phyloP scores from a whole-genome alignment of 2,888 invertebrate genomes.

The Lysandra bellargus region DNA sequence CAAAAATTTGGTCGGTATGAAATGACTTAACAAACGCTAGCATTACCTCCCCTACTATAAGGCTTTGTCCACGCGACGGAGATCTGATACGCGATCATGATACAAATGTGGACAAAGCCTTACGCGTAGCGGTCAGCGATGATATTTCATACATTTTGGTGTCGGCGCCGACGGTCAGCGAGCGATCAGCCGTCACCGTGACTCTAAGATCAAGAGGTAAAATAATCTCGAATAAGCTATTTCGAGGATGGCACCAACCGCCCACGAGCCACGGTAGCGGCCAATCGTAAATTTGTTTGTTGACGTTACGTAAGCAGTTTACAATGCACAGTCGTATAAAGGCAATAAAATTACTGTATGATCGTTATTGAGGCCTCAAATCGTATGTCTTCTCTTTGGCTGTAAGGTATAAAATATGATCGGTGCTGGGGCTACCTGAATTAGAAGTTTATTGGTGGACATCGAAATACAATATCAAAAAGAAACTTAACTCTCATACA shows the following conservation, averaged over 20 bases:
- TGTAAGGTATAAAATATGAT: neutral
- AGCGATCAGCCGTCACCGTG: no score
- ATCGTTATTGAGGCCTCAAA: neutral
- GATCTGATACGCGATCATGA: no score
- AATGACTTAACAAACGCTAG: no score
- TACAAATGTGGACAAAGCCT: no score
- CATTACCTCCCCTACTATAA: no score
- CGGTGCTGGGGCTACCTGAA: neutral
- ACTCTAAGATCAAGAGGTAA: neutral
- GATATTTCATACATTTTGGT: no score
- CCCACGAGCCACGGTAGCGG: neutral
- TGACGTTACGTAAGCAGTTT: slow-evolving; percentile 2
- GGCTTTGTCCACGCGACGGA: no score
- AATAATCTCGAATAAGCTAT: neutral
- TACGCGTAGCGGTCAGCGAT: no score
- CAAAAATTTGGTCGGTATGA: no score
- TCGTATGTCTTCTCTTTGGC: neutral
- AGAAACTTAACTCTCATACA: no score
- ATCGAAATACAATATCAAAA: no score
- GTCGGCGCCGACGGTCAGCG: no score
- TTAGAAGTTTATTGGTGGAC: neutral
- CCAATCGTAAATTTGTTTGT: neutral
- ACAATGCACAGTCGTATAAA: neutral
- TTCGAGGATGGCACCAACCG: slow-evolving; percentile 6
- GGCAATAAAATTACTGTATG: slow-evolving; percentile 2